A percentile compares a stretch with the other conserved stretches of the same genome.
These are phyloP conservation scores for Sebastolobus altivelis DNA, from an alignment of 2,797 vertebrate genomes.

Conservation along the genomic window DNA sequence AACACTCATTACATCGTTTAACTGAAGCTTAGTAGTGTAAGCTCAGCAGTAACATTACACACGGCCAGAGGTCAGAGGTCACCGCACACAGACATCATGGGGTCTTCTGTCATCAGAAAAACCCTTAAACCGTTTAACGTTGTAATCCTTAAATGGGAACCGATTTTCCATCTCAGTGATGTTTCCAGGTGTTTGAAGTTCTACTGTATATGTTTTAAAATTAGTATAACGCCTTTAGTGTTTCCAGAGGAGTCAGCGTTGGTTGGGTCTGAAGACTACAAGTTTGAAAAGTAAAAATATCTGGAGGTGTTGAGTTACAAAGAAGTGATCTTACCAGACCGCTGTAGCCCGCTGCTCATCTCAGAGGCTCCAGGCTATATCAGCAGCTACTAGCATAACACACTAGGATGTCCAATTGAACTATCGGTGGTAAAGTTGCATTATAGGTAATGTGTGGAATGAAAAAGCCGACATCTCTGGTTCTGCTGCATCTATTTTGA, in stretches of 20 bases:
- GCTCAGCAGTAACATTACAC: constrained; percentile 9
- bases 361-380: background rate
- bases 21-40: background rate
- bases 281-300: background rate
- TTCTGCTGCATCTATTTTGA: no score
- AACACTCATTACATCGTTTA: constrained; percentile 45
- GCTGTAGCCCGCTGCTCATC: background rate
- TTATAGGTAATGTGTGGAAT: no score
- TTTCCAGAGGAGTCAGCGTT: background rate
- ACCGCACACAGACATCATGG: background rate
- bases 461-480: no score
- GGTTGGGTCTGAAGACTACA: background rate
- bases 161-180: background rate
- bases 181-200: background rate
- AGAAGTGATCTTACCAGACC: background rate
- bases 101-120: background rate
- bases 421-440: background rate
- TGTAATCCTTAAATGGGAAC: background rate
- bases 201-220: background rate
- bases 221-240: background rate
- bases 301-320: background rate
- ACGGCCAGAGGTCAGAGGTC: constrained; percentile 21
- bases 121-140: background rate
- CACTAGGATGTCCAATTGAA: background rate
- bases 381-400: no score